These are phyloP conservation scores for Osmoderma eremita DNA, from an alignment of 2,888 invertebrate species.

Conservation along the genomic window DNA sequence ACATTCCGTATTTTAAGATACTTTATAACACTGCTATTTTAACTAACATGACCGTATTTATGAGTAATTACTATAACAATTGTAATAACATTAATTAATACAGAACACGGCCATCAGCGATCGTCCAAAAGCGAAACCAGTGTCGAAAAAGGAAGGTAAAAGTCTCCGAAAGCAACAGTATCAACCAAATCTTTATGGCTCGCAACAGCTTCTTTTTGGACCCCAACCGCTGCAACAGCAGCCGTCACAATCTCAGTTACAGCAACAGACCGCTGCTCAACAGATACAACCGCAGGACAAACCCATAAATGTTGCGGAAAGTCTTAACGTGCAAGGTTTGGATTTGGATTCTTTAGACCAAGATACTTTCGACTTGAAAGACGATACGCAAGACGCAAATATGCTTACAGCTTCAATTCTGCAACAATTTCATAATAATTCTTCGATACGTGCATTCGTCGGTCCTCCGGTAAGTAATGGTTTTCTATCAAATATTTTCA, in stretches of 20 bases:
- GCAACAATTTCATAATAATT: slow-evolving; percentile 60
- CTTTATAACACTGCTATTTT: no score
- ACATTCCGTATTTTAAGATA: neutral
- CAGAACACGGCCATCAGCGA: slow-evolving; percentile 83
- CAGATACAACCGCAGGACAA: slow-evolving; percentile 48
- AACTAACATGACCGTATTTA: no score
- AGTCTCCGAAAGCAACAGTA: slow-evolving; percentile 71
- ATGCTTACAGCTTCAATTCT: slow-evolving; percentile 60
- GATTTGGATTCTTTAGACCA: slow-evolving; percentile 58
- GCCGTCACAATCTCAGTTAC: slow-evolving; percentile 65
- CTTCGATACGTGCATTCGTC: slow-evolving; percentile 57
- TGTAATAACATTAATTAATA: slow-evolving; percentile 29
- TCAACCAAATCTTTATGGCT: slow-evolving; percentile 62
- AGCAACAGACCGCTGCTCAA: slow-evolving; percentile 60
- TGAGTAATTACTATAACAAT: neutral
- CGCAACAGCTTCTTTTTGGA: slow-evolving; percentile 56
- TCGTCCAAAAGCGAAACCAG: slow-evolving; percentile 84
- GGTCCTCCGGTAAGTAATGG: slow-evolving; percentile 52
- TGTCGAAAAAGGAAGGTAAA: slow-evolving; percentile 82
- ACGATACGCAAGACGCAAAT: slow-evolving; percentile 57
- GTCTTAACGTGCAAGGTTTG: slow-evolving; percentile 57
- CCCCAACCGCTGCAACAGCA: slow-evolving; percentile 64
- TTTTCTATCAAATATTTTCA: neutral
- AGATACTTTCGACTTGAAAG: slow-evolving; percentile 57
- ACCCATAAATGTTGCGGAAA: slow-evolving; percentile 54